Base-by-base conservation (phyloP, 2,888 invertebrate species). In the Invenusta paracnida region DNA sequence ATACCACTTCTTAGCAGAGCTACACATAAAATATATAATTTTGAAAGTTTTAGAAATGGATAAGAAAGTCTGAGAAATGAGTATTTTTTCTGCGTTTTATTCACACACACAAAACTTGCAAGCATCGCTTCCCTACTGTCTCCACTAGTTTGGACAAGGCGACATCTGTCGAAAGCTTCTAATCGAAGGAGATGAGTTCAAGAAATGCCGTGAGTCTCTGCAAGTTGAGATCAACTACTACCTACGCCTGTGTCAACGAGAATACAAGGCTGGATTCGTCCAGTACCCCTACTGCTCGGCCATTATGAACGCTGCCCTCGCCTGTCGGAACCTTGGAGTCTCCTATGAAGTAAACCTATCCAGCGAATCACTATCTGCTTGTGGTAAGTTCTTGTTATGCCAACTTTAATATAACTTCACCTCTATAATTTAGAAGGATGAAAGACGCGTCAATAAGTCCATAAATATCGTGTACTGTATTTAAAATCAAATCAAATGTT, bases 301-400 rank as follows among this genome's bases (percentile, higher is more conserved):
- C 25, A 84, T 84, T 2, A 66, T 84, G 25, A 84, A 84, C 29
- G 84, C 84, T 0, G 84, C 67, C 17, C 25, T 84, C 67, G 67
- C 25, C 1, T 84, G 84, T 67, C 67, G 84, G 28, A 27, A 25
- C 28, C 28, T 84, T 17, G 84, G 84, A 2, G 67, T 29, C 25
- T 25, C 66, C 23, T 84, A 23, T 84, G 84, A 84, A 84, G 84
- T 84, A 11, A 13, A 25, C 2, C 67, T 84, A 27, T 25, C 67
- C n/a, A 28, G 29, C 13, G 48, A 67, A 17, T 11, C 1, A 17
- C 5, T 84, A 2, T 0, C 25, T 67, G 1, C 84, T 17, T 84
- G 84, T 67, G 73, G 84, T 84, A 67, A 84, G 30, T 84, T 13
- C 82, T 23, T 82, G 0, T n/a, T 85, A 85, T 84, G 23, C 85